Conservation (phyloP, 2,113 vertebrate genomes). For the Plotosus lineatus region DNA sequence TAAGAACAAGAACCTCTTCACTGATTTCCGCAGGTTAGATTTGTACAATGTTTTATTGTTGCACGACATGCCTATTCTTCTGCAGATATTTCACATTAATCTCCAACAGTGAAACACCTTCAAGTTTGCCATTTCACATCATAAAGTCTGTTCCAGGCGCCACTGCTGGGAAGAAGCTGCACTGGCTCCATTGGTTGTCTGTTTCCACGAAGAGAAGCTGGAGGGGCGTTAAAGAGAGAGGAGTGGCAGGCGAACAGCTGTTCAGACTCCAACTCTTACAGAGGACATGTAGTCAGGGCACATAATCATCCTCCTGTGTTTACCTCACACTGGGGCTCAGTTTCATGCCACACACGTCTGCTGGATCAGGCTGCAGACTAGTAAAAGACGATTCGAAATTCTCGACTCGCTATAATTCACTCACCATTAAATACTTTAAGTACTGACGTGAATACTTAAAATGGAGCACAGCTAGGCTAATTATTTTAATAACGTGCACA, state of each 20-base stretch:
- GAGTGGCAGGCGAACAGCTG: constrained; percentile 24
- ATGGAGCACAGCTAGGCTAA: not conserved
- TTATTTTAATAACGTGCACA: not conserved
- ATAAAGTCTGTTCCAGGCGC: too few relatives aligned
- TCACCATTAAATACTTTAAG: constrained; percentile 5
- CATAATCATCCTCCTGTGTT: constrained; percentile 15
- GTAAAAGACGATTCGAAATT: not conserved
- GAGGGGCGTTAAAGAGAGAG: not conserved
- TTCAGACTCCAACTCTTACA: not conserved
- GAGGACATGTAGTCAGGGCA: constrained; percentile 8
- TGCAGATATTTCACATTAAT: not conserved
- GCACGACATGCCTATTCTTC: not conserved
- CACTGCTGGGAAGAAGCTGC: not conserved
- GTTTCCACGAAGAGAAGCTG: not conserved
- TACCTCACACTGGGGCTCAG: not conserved
- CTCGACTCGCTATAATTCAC: not conserved
- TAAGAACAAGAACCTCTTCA: too few relatives aligned
- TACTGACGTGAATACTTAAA: too few relatives aligned
- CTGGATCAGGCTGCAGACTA: not conserved
- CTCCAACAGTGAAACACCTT: not conserved
- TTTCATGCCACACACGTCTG: not conserved
- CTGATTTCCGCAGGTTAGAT: too few relatives aligned
- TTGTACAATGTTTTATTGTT: not conserved
- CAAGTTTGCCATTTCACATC: too few relatives aligned
- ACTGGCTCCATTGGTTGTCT: not conserved